phyloP scores from a whole-genome alignment of 2,797 vertebrate genomes.

The Oreochromis mossambicus region DNA sequence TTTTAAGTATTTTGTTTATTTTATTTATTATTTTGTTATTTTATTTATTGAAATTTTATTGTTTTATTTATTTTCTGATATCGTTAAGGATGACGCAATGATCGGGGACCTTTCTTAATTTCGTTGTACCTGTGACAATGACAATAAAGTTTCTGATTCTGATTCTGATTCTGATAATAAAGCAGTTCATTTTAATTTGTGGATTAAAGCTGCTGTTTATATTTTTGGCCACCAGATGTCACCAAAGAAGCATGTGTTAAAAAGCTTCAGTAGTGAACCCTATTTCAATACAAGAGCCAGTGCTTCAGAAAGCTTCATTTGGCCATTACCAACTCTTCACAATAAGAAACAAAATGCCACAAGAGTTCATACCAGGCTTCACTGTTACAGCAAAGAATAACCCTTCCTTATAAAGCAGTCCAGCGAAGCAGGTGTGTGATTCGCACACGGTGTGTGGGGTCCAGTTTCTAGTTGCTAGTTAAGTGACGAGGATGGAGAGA shows the following conservation, averaged over 20 bases:
- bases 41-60: too few species aligned
- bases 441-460: not conserved
- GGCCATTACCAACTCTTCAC: not conserved
- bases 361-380: not conserved
- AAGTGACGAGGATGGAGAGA: not conserved
- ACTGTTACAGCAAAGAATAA: not conserved
- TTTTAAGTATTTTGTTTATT: too few species aligned
- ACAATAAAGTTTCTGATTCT: too few species aligned
- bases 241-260: not conserved
- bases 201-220: not conserved
- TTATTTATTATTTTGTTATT: too few species aligned
- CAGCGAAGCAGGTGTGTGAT: accelerated
- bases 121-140: too few species aligned
- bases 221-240: not conserved
- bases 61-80: too few species aligned
- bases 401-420: not conserved
- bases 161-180: too few species aligned
- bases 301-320: not conserved
- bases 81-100: too few species aligned
- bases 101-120: too few species aligned
- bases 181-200: not conserved
- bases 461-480: not conserved
- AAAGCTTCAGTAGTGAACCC: not conserved
- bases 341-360: not conserved
- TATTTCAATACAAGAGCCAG: not conserved